phyloP scores from a whole-genome alignment of 2,797 vertebrate genomes.

The Gobionotothen gibberifrons region DNA sequence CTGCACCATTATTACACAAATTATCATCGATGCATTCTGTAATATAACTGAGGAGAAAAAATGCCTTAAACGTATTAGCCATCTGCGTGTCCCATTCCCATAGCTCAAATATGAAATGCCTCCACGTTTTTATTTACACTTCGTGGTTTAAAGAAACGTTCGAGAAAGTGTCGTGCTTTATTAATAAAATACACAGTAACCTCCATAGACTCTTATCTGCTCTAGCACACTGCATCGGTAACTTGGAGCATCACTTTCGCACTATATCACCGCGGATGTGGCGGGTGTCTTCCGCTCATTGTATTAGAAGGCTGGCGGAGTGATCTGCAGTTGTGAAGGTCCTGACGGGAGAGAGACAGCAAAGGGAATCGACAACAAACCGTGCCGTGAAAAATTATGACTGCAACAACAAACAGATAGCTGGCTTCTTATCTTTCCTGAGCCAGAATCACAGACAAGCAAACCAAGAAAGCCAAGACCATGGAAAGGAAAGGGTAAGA shows the following conservation, averaged over 20 bases:
- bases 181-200: too few relatives aligned
- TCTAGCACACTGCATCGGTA: not conserved
- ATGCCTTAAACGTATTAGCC: too few relatives aligned
- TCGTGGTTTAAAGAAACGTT: too few relatives aligned
- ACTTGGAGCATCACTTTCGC: slow-evolving; percentile 7
- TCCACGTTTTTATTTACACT: too few relatives aligned
- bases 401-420: slow-evolving; percentile 36
- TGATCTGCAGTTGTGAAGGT: slow-evolving; percentile 66
- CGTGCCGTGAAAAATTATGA: slow-evolving; percentile 55
- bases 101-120: too few relatives aligned
- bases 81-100: too few relatives aligned
- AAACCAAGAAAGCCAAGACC: slow-evolving; percentile 52
- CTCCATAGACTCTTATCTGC: not conserved
- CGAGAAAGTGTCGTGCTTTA: too few relatives aligned
- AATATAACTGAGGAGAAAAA: too few relatives aligned
- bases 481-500: slow-evolving; percentile 96
- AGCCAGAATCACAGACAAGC: slow-evolving; percentile 5
- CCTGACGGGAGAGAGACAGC: slow-evolving; percentile 59
- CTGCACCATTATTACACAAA: too few relatives aligned
- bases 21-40: too few relatives aligned
- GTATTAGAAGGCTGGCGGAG: slow-evolving; percentile 64
- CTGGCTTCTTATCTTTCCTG: slow-evolving; percentile 11
- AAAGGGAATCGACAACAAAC: slow-evolving; percentile 67
- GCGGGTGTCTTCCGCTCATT: slow-evolving; percentile 55
- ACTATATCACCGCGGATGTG: slow-evolving; percentile 63